phyloP scores from a whole-genome alignment of 2,888 invertebrate species.

The Caenorhabditis sulstoni region DNA sequence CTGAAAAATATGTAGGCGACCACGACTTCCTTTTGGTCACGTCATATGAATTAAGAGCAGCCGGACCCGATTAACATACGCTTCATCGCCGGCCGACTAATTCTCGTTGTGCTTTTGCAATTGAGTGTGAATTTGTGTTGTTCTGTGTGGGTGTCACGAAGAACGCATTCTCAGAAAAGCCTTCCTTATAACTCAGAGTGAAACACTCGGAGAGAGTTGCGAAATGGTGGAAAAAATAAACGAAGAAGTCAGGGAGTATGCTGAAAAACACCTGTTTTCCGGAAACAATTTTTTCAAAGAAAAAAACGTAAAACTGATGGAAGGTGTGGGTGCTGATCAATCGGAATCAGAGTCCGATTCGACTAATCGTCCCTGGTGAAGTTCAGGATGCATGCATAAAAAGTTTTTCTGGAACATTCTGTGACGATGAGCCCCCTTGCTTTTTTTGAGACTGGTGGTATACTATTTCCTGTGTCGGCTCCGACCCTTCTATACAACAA shows the following conservation, averaged over 20 bases:
- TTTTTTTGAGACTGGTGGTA: constrained; percentile 28
- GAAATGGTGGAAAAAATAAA: constrained; percentile 6
- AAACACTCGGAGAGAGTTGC: neutral
- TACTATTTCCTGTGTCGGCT: constrained; percentile 44
- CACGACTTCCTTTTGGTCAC: constrained; percentile 36
- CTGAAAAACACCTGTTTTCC: constrained; percentile 4
- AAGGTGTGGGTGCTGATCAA: constrained; percentile 4
- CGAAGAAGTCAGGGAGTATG: too few species aligned
- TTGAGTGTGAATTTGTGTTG: constrained; percentile 40
- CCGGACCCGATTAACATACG: constrained; percentile 41
- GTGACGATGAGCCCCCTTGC: constrained; percentile 14
- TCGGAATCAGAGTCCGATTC: constrained; percentile 13
- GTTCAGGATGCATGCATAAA: constrained; percentile 9
- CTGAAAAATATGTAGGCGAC: neutral
- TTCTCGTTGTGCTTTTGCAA: constrained; percentile 49
- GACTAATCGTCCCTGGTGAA: constrained; percentile 21
- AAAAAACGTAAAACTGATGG: constrained; percentile 10
- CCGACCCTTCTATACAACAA: constrained; percentile 36
- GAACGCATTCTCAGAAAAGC: constrained; percentile 41
- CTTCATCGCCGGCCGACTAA: constrained; percentile 49
- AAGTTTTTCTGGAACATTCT: constrained; percentile 23
- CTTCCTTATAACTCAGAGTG: neutral
- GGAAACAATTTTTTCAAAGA: constrained; percentile 12
- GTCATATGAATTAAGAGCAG: constrained; percentile 51
- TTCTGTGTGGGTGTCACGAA: constrained; percentile 13